These are phyloP conservation scores for Channa argus DNA, from an alignment of 2,113 vertebrate genomes.

Conservation along the genomic window DNA sequence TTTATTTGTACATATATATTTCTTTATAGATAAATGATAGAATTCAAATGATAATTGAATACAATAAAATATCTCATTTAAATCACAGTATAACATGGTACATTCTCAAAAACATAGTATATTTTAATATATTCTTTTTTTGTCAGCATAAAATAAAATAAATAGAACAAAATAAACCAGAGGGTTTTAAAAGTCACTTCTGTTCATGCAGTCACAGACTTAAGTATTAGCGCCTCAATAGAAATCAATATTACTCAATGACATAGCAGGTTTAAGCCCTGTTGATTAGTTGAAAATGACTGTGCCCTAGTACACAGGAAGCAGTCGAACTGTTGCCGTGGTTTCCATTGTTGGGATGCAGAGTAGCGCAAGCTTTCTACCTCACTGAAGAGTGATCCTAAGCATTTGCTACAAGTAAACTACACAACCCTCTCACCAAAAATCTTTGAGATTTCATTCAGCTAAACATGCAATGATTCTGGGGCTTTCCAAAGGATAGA, in stretches of 20 bases:
- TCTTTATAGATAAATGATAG: constrained; percentile 86
- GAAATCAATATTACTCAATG: constrained; percentile 77
- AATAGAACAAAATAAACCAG: constrained; percentile 79
- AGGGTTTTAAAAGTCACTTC: constrained; percentile 82
- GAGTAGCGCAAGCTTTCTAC: constrained; percentile 46
- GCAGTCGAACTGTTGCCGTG: constrained; percentile 61
- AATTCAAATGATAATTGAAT: constrained; percentile 84
- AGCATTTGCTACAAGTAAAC: constrained; percentile 71
- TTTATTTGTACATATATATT: constrained; percentile 85
- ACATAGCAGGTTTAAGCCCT: constrained; percentile 80
- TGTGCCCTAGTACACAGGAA: constrained; percentile 65
- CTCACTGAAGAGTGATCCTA: constrained; percentile 64
- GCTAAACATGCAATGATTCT: constrained; percentile 78
- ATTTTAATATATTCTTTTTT: constrained; percentile 85
- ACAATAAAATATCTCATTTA: constrained; percentile 87
- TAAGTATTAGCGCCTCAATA: constrained; percentile 83
- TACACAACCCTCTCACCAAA: constrained; percentile 68
- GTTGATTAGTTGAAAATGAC: constrained; percentile 70
- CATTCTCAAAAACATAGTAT: constrained; percentile 88
- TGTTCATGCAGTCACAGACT: constrained; percentile 89
- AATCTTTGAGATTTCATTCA: constrained; percentile 80
- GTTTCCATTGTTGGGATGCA: constrained; percentile 64
- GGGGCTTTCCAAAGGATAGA: constrained; percentile 56
- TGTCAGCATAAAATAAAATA: constrained; percentile 77
- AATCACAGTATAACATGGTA: constrained; percentile 89